Conservation (phyloP, 2,888 invertebrate genomes). For the Mylabris sibirica region DNA sequence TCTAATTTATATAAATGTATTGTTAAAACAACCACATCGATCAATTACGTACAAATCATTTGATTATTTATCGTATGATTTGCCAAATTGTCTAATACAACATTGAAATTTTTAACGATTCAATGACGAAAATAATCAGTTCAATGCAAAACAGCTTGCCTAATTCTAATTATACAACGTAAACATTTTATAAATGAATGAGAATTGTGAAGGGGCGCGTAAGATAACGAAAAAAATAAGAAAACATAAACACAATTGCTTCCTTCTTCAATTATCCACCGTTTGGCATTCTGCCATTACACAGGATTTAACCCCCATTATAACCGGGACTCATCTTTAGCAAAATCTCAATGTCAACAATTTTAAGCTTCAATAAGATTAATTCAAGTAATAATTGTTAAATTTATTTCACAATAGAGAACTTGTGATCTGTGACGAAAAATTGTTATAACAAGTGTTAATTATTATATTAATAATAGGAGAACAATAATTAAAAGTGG, state of each 20-base stretch:
- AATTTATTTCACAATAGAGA: no score
- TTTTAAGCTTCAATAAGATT: not conserved
- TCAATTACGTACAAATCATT: not conserved
- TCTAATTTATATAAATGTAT: no score
- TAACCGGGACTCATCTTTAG: not conserved
- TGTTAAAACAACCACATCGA: not conserved
- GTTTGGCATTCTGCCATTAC: conserved; percentile 1
- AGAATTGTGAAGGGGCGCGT: no score
- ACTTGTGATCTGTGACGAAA: conserved; percentile 1
- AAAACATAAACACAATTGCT: not conserved
- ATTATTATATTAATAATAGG: not conserved
- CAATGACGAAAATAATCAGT: not conserved
- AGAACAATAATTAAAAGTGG: not conserved
- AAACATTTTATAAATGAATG: not conserved
- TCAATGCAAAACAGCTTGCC: not conserved
- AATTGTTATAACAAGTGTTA: not conserved
- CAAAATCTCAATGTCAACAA: not conserved
- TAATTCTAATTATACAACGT: not conserved
- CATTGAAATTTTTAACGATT: not conserved
- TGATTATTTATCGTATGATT: not conserved
- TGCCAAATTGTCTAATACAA: not conserved
- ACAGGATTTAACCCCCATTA: not conserved
- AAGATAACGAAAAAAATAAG: no score
- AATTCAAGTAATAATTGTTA: no score
- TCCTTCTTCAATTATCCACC: not conserved